These are phyloP conservation scores for Pogonocherus hispidulus DNA, from an alignment of 2,888 invertebrate species.

Conservation along the genomic window DNA sequence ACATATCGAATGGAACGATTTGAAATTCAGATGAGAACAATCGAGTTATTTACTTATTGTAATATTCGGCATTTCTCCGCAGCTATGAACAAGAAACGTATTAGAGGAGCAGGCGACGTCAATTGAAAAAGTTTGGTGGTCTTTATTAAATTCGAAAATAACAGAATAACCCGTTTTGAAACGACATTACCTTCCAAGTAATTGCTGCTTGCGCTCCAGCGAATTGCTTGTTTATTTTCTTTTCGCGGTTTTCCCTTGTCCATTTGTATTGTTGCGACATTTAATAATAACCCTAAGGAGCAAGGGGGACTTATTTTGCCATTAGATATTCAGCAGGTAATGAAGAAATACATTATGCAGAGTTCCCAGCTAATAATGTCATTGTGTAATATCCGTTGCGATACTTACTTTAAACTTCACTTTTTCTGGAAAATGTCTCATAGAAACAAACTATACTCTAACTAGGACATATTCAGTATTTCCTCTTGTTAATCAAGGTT, in stretches of 20 bases:
- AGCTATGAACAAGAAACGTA: conserved; percentile 44
- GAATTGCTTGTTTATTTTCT: conserved; percentile 43
- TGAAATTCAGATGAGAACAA: conserved; percentile 53
- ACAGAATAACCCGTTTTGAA: conserved; percentile 47
- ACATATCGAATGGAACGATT: conserved; percentile 47
- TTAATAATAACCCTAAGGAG: conserved; percentile 18
- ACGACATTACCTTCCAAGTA: conserved; percentile 38
- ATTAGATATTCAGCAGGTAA: conserved; percentile 14
- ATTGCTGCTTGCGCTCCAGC: conserved; percentile 40
- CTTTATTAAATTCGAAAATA: conserved; percentile 51
- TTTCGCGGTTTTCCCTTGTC: conserved; percentile 25
- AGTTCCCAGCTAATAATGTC: conserved; percentile 8
- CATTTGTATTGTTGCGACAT: conserved; percentile 20
- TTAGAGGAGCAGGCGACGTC: conserved; percentile 43
- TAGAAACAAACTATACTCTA: no score
- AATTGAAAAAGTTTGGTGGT: conserved; percentile 50
- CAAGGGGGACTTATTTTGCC: conserved; percentile 7
- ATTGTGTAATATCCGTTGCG: conserved; percentile 18
- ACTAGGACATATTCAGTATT: no score
- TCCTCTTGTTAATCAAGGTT: no score
- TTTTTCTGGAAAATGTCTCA: no score
- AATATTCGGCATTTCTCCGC: conserved; percentile 41
- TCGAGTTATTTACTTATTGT: conserved; percentile 48
- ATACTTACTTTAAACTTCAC: no score
- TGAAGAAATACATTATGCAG: conserved; percentile 29